Conservation (phyloP, 2,797 vertebrate species). For the Halcyon chelicuti region DNA sequence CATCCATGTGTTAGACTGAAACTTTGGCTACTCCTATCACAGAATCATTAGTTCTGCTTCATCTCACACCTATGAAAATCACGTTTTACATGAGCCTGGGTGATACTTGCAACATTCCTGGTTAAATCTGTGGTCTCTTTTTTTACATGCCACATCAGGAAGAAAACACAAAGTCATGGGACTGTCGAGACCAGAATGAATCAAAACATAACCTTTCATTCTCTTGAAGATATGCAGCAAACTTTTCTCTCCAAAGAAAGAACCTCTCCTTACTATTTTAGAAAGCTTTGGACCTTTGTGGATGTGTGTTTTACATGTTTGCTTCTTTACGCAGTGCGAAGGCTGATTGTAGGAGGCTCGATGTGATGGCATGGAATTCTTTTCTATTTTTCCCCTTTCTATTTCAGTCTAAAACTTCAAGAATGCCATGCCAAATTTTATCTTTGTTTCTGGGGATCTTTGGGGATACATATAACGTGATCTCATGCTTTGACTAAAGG, state of each 20-base stretch:
- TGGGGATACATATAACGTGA: not conserved
- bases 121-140: not conserved
- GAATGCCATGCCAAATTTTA: not conserved
- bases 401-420: not conserved
- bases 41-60: not conserved
- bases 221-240: not conserved
- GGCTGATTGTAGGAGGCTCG: not conserved
- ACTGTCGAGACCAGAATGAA: not conserved
- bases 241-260: not conserved
- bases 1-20: not conserved
- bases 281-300: not conserved
- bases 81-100: not conserved
- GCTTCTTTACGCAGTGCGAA: not conserved
- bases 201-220: not conserved
- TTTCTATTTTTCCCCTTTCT: not conserved
- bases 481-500: not conserved
- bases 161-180: not conserved
- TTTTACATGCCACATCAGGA: not conserved
- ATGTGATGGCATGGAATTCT: not conserved
- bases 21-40: not conserved
- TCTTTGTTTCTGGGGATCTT: not conserved
- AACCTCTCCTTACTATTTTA: not conserved
- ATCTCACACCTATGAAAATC: not conserved
- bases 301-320: not conserved
- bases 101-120: not conserved